Base-by-base conservation (phyloP, 2,113 vertebrate species). In the Dicrurus megarhynchus region DNA sequence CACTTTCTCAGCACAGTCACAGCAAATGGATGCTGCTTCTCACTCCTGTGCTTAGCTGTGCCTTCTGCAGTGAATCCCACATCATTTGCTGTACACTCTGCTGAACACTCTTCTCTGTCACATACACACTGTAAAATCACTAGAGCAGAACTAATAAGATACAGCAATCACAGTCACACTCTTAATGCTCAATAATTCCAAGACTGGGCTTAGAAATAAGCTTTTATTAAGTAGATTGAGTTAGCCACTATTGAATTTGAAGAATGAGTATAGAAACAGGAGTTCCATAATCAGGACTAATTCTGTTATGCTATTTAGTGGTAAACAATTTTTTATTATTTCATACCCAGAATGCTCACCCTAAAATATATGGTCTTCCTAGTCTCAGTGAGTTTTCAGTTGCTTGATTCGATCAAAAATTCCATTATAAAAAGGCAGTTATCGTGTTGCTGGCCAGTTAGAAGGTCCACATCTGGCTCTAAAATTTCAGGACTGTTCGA, bases 401-500 rank as follows among this genome's bases (percentile, higher is more conserved):
- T 88, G 57, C 83, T 69, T 92, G 83, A 74, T 78, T 90, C 47
- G 75, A 9, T 64, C 52, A 81, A 68, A 78, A 77, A 63, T 56
- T 75, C 55, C 76, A 28, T 81, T 89, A 33, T 7, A 39, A 33
- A 63, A 84, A 67, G 68, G 69, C 46, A 57, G 50, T 80, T 68
- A 49, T 16, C 4, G 8, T 20, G 39, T 10, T 77, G 79, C 59
- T 89, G 79, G 91, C 17, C 42, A 63, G 13, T 44, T n/a, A 26
- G 49, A 65, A 73, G 37, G 16, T 93, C 64, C 71, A n/a, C 11
- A 4, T 33, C 42, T 42, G 42, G 18, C 35, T 87, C 79, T 97
- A 98, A 85, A 99, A 39, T 61, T 97, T 98, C 52, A 99, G 87
- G 75, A 99, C 98, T 16, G 98, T 98, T 91, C 99, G 98, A 97